Base-by-base conservation (phyloP, 2,888 invertebrate genomes). In the Synanthedon formicaeformis region DNA sequence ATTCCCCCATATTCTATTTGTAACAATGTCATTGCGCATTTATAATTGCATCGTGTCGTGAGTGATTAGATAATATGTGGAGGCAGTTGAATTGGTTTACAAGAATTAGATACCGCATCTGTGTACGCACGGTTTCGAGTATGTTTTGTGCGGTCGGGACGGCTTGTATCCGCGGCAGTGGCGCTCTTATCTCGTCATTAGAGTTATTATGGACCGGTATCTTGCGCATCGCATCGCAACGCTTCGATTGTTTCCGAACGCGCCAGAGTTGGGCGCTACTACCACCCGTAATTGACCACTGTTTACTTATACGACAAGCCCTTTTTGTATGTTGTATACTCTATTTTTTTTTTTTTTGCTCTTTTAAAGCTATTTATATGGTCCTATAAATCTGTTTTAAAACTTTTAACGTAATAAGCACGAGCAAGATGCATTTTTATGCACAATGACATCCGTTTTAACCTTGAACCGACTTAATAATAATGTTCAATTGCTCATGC, bases 201-300 rank as follows among this genome's bases (percentile, higher is more conserved):
- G 84, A 86, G 84, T 85, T 85, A 87, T 86, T 87, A 85, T 76
- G 67, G 82, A 68, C 75, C 67, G 73, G 79, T 86, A 86, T 86
- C 84, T 83, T 78, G 77, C 72, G 74, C 79, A 84, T 87, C 85
- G 34, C 79, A 84, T 87, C 84, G 82, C 82, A 81, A 81, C 83
- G 83, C 82, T 80, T 81, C 86, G 84, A 85, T 85, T 86, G 86
- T 86, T 85, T 81, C 83, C 73, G 79, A 81, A 77, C 76, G 75
- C 78, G 78, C 81, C 75, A 75, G 71, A 76, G 72, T 73, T 76
- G 74, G 70, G 73, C 79, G 77, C 78, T 78, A 79, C 78, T 27
- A 27, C 27, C 27, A 27, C 66, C 74, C 74, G 75, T 86, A 86
- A 87, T 86, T 87, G 86, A 85, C 83, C 84, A 83, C 82, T 84